Evolutionary conservation across 2,113 vertebrate genomes (phyloP).

Genomic region (Probosciger aterrimus): DNA sequence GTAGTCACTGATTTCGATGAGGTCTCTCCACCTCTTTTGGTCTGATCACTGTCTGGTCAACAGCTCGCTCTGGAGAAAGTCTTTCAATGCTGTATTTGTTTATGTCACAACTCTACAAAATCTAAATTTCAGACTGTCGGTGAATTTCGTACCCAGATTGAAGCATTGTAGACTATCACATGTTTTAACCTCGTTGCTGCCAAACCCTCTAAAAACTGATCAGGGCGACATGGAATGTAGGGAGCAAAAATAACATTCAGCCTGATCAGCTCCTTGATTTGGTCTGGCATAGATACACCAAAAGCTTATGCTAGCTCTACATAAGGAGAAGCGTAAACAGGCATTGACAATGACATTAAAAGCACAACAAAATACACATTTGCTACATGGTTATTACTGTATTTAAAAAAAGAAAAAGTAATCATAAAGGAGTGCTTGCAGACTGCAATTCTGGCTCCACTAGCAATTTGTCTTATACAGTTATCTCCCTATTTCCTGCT

Average conservation of each 20-base stretch:
- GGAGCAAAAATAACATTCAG: neutral
- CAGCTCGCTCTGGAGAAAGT: neutral
- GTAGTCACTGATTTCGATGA: neutral
- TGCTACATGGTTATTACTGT: neutral
- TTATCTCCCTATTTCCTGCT: neutral
- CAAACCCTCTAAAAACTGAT: neutral
- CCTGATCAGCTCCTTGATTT: neutral
- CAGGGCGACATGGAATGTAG: neutral
- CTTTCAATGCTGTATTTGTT: neutral
- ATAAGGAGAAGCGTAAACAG: neutral
- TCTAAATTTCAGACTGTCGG: neutral
- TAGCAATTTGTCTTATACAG: neutral
- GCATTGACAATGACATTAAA: neutral
- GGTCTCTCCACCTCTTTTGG: neutral
- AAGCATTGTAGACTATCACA: neutral
- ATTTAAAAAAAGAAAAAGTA: neutral
- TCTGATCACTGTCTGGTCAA: neutral
- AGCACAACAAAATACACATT: neutral
- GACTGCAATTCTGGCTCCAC: neutral
- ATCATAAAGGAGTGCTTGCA: neutral
- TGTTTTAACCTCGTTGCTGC: neutral
- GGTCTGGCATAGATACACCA: neutral
- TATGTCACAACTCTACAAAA: neutral
- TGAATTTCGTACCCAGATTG: neutral
- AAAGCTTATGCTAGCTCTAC: neutral